phyloP scores from a whole-genome alignment of 2,113 vertebrate genomes.

The Procapra przewalskii region DNA sequence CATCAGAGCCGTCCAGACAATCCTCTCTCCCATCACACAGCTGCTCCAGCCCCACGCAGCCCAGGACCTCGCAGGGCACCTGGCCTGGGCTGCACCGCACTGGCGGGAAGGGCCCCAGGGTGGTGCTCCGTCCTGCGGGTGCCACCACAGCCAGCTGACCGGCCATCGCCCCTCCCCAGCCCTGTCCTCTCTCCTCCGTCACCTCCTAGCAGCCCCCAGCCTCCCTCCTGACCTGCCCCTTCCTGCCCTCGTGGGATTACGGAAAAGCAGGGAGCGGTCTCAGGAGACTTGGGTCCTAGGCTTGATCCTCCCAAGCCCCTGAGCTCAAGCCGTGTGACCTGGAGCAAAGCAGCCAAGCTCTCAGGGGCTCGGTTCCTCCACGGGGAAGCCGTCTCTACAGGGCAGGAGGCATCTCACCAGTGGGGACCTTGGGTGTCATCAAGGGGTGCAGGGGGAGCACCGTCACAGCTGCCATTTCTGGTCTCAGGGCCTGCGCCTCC shows the following conservation, averaged over 20 bases:
- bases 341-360: neutral
- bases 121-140: slow-evolving; percentile 33
- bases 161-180: fast-evolving
- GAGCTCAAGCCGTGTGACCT: neutral
- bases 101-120: slow-evolving; percentile 70
- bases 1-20: slow-evolving; percentile 87
- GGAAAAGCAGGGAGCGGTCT: neutral
- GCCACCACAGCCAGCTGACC: neutral
- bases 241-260: neutral
- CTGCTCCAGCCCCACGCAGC: slow-evolving; percentile 80
- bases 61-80: slow-evolving; percentile 79
- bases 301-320: neutral
- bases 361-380: neutral
- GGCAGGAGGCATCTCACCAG: neutral
- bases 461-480: neutral
- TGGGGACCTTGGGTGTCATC: neutral
- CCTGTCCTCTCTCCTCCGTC: neutral
- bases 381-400: neutral
- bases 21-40: slow-evolving; percentile 85
- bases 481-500: neutral
- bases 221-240: neutral
- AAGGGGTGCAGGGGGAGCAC: fast-evolving
- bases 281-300: neutral
- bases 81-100: slow-evolving; percentile 81
- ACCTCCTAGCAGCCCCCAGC: neutral